Conservation (phyloP, 2,888 invertebrate species). For the Drosophila meridionalis region DNA sequence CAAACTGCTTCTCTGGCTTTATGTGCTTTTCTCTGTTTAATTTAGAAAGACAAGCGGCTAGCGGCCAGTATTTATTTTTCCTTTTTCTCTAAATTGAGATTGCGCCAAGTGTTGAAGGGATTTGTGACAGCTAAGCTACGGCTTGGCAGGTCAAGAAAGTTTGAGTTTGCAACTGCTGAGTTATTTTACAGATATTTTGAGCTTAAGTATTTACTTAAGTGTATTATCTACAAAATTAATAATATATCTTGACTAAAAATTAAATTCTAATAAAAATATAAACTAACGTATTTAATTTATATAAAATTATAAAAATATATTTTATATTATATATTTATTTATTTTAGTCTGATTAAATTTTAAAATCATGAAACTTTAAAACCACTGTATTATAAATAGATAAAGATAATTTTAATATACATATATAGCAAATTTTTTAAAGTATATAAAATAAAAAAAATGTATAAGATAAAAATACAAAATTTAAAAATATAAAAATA, state of each 20-base stretch:
- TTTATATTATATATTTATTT: too few species aligned
- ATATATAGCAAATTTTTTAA: too few species aligned
- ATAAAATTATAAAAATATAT: too few species aligned
- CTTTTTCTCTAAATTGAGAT: neutral
- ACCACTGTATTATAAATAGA: too few species aligned
- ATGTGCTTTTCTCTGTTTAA: slow-evolving; percentile 21
- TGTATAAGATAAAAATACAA: too few species aligned
- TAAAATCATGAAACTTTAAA: too few species aligned
- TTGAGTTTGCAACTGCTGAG: too few species aligned
- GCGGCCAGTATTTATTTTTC: slow-evolving; percentile 10
- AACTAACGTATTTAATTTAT: neutral
- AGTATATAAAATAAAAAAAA: too few species aligned
- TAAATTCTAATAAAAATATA: neutral
- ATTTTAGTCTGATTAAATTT: too few species aligned
- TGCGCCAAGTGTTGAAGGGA: neutral
- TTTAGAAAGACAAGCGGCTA: slow-evolving; percentile 23
- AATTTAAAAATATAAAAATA: too few species aligned
- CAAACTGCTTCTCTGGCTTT: slow-evolving; percentile 35
- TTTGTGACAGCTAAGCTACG: slow-evolving; percentile 14
- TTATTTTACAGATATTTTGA: neutral
- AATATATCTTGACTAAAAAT: neutral
- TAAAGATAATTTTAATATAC: too few species aligned
- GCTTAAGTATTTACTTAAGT: neutral
- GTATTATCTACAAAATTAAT: neutral
- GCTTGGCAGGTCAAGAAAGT: neutral